Percentiles rank a stretch among this genome's conserved stretches.
Evolutionary conservation across 2,888 invertebrate species (phyloP).

Genomic region (Ecdyonurus torrentis): DNA sequence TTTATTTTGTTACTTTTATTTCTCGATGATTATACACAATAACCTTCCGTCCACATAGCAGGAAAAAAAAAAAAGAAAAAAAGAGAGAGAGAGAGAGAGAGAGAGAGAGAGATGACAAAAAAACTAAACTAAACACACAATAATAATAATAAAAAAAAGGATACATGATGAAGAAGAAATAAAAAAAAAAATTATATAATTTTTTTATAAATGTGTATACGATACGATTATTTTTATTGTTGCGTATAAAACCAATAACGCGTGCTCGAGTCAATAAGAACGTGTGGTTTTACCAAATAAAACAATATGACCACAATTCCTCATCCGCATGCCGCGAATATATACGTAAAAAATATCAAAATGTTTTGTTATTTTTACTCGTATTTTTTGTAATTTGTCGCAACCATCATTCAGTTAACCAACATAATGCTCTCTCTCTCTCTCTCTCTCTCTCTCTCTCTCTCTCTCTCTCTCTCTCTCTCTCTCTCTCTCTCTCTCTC

Average conservation of each 20-base stretch:
- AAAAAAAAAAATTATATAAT: no score
- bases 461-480: background rate
- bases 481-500: background rate
- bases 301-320: background rate
- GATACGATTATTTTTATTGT: background rate
- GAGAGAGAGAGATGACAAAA: background rate
- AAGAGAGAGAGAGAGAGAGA: no score
- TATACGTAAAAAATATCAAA: background rate
- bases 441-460: background rate
- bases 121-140: background rate
- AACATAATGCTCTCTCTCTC: background rate
- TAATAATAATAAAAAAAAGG: background rate
- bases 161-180: background rate
- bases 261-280: background rate
- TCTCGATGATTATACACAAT: no score
- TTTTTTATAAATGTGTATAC: background rate
- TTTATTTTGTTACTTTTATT: no score
- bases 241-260: background rate
- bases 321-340: background rate
- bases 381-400: background rate
- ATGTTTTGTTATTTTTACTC: background rate
- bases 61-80: no score
- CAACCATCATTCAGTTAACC: background rate
- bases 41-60: no score
- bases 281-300: background rate